Conservation (phyloP, 2,888 invertebrate genomes). For the Nomada fucata region DNA sequence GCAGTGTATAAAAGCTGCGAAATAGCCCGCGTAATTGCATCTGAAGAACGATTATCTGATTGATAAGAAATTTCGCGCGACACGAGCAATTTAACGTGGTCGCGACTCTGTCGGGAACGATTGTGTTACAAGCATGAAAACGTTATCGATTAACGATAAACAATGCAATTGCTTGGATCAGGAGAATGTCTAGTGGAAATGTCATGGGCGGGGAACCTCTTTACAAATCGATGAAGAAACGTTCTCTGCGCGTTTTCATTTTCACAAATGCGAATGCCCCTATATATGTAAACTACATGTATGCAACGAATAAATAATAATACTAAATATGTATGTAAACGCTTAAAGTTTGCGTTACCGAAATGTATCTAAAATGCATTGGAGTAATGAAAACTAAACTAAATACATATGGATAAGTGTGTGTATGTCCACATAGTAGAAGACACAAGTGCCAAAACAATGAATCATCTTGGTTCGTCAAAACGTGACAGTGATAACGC, state of each 20-base stretch:
- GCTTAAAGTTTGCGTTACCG: too few relatives aligned
- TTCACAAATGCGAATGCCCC: constrained; percentile 7
- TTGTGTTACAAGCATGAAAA: constrained; percentile 14
- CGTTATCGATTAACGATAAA: constrained; percentile 51
- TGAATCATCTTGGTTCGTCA: constrained; percentile 53
- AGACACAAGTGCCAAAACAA: constrained; percentile 23
- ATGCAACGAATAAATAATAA: background rate
- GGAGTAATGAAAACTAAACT: too few relatives aligned
- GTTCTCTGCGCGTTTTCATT: constrained; percentile 20
- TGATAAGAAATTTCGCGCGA: constrained; percentile 47
- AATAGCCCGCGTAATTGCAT: constrained; percentile 31
- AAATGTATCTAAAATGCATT: too few relatives aligned
- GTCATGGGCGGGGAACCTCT: constrained; percentile 45
- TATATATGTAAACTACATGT: background rate
- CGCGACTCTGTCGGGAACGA: constrained; percentile 25
- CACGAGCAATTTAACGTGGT: constrained; percentile 11
- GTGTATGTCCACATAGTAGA: background rate
- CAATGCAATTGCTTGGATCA: constrained; percentile 29
- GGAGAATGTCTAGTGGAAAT: constrained; percentile 46
- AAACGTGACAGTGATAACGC: constrained; percentile 37
- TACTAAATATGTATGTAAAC: background rate
- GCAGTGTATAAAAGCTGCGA: constrained; percentile 28
- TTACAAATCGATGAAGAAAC: constrained; percentile 34
- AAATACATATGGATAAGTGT: too few relatives aligned
- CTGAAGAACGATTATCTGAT: constrained; percentile 35